Evolutionary conservation across 2,113 vertebrate species (phyloP), one percentile per base, ranked within the genome.

Genomic region (Oceanites oceanicus): DNA sequence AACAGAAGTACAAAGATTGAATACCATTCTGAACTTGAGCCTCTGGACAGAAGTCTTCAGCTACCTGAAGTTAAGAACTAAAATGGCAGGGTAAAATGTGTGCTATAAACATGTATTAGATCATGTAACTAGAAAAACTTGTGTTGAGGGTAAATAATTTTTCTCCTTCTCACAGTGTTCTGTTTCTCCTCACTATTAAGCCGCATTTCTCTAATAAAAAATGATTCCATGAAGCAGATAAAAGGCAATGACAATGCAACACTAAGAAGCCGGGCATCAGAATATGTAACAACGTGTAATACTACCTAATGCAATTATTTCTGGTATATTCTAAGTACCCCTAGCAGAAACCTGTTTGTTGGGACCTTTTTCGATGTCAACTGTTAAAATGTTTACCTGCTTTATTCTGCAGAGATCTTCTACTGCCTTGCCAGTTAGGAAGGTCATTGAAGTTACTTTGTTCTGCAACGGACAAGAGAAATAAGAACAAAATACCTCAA

Each of bases 351-450:
- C 13, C 20, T 32, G 17, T 23, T 67, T 47, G 11, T 16, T 53
- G 18, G 23, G 32, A n/a, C n/a, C n/a, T n/a, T 93, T 84, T 83
- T 93, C 56, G 50, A 0, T 11, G 25, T 29, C 61, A 94, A 45
- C 56, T 88, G 36, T 70, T 66, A 61, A 82, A 93, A 95, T 96
- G 97, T 68, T 97, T 98, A 99, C 99, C 99, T 99, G 99, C 97
- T 99, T 99, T 97, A 99, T 99, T 98, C 99, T 99, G 98, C 99
- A 99, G 87, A 99, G 98, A 96, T 99, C 99, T 98, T 99, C 99
- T 62, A 99, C 98, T 78, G 99, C 98, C 96, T 99, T 99, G 79
- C 99, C 99, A 98, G 98, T 99, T 38, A 99, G 97, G 97, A 99
- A 99, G 25, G 99, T 99, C 98, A 99, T 99, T 19, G 99, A 99